Evolutionary conservation across 2,797 vertebrate genomes (phyloP), one percentile per base, ranked within the genome.

Genomic region (Myripristis jacobus): DNA sequence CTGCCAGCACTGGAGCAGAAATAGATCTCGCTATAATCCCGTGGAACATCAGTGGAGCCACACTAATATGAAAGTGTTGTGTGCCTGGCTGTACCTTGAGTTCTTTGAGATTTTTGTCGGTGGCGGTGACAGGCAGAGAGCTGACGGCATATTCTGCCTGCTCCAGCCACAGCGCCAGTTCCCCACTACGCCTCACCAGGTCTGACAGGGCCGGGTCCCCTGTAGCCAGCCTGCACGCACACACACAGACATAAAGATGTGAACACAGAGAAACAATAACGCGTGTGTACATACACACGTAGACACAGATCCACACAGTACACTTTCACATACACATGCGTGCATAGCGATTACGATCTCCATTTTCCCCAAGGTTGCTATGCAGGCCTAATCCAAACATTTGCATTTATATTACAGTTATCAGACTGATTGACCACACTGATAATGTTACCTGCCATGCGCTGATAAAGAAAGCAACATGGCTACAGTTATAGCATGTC

Each of bases 161-260:
- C 72, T 95, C 89, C 70, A 98, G 70, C 97, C 97, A 98, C 55
- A 87, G 79, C 47, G 87, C 81, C 54, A 97, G 86, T 18, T 94
- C 95, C 6, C 94, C 93, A 1, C 94, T 86, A 43, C 92, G 93
- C 77, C 85, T 93, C 71, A 92, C 91, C 71, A 96, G 95, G 2
- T 97, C 96, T 61, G 85, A 78, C 75, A 96, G 65, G n/a, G 93
- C 92, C 2, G 92, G 87, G 74, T 94, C 94, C 24, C 91, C 94
- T 80, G 91, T 94, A 89, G 92, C 91, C 36, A 98, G 68, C 90
- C 97, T 97, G 21, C 44, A 10, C 15, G 38, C 24, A 54, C 29
- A 76, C 62, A 77, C 21, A 72, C 48, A 74, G 51, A 76, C n/a
- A 67, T 27, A 73, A 2, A 66, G 38, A 63, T 51, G 11, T 13